These are phyloP conservation scores for Drosophila infuscata DNA, from an alignment of 2,888 invertebrate genomes.

Conservation along the genomic window DNA sequence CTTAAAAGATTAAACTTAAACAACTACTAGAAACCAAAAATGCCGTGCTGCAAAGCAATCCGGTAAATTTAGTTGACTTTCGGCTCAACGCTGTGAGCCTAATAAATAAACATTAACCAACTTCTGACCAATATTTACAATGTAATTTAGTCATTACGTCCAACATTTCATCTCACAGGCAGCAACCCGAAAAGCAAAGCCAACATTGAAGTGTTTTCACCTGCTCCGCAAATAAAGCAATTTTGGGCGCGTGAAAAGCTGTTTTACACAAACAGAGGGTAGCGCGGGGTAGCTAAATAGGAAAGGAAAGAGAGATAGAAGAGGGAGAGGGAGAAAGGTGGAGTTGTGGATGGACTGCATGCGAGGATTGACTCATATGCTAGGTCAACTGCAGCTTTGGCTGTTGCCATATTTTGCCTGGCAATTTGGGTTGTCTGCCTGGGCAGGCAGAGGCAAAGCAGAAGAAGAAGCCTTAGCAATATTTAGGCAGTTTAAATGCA, in stretches of 20 bases:
- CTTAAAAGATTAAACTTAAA: background rate
- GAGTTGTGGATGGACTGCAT: background rate
- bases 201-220: constrained; percentile 48
- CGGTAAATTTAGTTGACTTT: constrained; percentile 1
- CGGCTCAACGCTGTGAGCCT: constrained; percentile 20
- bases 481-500: constrained; percentile 76
- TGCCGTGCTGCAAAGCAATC: background rate
- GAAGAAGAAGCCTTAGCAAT: constrained; percentile 55
- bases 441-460: constrained; percentile 29
- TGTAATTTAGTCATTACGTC: constrained; percentile 65
- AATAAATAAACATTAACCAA: constrained; percentile 57
- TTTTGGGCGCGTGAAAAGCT: constrained; percentile 65
- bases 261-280: constrained; percentile 63
- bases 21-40: background rate
- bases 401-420: constrained; percentile 55
- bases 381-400: constrained; percentile 58
- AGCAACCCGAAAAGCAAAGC: constrained; percentile 30
- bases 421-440: constrained; percentile 61
- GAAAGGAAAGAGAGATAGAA: background rate
- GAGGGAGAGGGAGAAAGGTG: background rate
- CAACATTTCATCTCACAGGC: constrained; percentile 16
- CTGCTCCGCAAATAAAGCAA: constrained; percentile 63
- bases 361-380: constrained; percentile 67
- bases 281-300: background rate
- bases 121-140: constrained; percentile 61